These are phyloP conservation scores for Griposia aprilina DNA, from an alignment of 2,888 invertebrate species.

Conservation along the genomic window DNA sequence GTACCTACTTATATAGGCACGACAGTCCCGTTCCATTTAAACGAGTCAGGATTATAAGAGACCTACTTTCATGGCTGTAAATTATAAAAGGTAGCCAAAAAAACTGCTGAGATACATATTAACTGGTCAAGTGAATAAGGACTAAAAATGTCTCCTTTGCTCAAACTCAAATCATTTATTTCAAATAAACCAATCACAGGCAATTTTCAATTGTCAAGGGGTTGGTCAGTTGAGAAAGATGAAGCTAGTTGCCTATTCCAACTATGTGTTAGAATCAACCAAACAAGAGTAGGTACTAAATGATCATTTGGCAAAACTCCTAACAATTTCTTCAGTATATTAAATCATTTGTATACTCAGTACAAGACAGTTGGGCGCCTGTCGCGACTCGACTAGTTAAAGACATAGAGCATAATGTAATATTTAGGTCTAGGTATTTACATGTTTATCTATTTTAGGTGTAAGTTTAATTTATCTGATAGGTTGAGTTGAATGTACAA, in stretches of 20 bases:
- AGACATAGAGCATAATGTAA: slow-evolving; percentile 27
- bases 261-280: not conserved
- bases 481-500: not conserved
- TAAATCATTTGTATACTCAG: slow-evolving; percentile 49
- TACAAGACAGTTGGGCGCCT: slow-evolving; percentile 60
- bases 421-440: not conserved
- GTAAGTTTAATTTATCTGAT: slow-evolving; percentile 6
- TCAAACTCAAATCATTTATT: too few species aligned
- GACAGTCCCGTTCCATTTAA: not conserved
- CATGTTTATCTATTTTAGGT: not conserved
- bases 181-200: too few species aligned
- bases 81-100: not conserved
- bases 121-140: not conserved
- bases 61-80: too few species aligned
- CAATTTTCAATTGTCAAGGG: too few species aligned
- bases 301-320: slow-evolving; percentile 11
- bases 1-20: not conserved
- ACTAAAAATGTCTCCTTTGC: too few species aligned
- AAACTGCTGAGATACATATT: too few species aligned
- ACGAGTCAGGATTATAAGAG: not conserved
- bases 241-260: too few species aligned
- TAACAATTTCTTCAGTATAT: slow-evolving; percentile 23
- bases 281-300: not conserved
- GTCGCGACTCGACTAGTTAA: slow-evolving; percentile 14
- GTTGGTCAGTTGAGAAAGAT: too few species aligned